These are phyloP conservation scores for Pitangus sulphuratus DNA, from an alignment of 2,797 vertebrate species.

Conservation along the genomic window DNA sequence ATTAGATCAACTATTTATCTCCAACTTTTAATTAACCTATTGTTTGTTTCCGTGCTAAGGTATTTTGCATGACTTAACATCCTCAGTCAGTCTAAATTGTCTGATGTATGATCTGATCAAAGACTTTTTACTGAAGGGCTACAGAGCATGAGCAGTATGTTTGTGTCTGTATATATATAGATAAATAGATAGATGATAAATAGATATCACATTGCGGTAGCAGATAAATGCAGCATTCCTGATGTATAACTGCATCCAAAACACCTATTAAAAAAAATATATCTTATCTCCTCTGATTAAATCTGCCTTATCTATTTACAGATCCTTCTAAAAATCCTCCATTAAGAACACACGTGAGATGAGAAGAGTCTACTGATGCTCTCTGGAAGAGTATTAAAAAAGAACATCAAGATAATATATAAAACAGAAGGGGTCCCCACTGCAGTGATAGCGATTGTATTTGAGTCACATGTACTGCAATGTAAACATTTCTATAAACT, in stretches of 20 bases:
- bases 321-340: slow-evolving; percentile 81
- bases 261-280: not conserved
- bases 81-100: not conserved
- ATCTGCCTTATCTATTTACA: slow-evolving; percentile 58
- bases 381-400: not conserved
- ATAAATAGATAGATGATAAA: too few species aligned
- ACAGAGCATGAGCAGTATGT: not conserved
- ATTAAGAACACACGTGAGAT: slow-evolving; percentile 84
- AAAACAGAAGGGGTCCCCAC: not conserved
- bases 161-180: not conserved
- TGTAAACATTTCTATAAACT: not conserved
- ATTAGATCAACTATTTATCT: not conserved
- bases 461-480: not conserved
- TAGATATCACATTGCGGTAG: not conserved
- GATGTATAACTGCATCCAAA: not conserved
- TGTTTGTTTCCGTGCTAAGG: not conserved
- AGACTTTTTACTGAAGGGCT: not conserved
- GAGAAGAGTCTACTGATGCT: slow-evolving; percentile 7
- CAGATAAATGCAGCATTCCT: not conserved
- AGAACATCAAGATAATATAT: not conserved
- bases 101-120: not conserved
- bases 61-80: not conserved
- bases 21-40: not conserved
- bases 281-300: not conserved
- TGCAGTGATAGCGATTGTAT: not conserved